These are phyloP conservation scores for Polyommatus iphigenia DNA, from an alignment of 2,888 invertebrate species.

Conservation along the genomic window DNA sequence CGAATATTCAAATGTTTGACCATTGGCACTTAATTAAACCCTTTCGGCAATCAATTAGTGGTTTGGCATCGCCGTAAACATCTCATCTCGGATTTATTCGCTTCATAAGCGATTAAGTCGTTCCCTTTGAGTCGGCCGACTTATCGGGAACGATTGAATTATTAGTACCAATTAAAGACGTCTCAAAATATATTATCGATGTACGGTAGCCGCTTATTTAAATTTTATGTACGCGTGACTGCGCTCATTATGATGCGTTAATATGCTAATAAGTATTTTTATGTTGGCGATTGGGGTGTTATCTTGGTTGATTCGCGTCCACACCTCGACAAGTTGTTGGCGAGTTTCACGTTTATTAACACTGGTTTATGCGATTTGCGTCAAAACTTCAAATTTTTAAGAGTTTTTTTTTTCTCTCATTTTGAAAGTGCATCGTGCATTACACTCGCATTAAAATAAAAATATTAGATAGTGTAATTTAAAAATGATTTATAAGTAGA, in stretches of 20 bases:
- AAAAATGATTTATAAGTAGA: background rate
- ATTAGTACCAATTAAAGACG: slow-evolving; percentile 72
- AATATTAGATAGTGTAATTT: background rate
- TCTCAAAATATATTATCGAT: slow-evolving; percentile 75
- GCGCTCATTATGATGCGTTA: slow-evolving; percentile 63
- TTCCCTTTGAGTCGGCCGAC: slow-evolving; percentile 58
- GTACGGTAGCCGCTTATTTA: slow-evolving; percentile 76
- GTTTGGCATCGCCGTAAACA: slow-evolving; percentile 52
- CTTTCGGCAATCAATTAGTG: slow-evolving; percentile 47
- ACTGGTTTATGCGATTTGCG: too few relatives aligned
- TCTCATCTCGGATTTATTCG: slow-evolving; percentile 58
- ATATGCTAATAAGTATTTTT: slow-evolving; percentile 54
- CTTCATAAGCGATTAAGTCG: slow-evolving; percentile 63
- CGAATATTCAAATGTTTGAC: slow-evolving; percentile 25
- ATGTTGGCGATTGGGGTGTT: slow-evolving; percentile 23
- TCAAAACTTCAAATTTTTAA: background rate
- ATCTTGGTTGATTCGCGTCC: slow-evolving; percentile 14
- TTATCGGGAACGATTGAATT: slow-evolving; percentile 72
- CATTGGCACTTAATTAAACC: slow-evolving; percentile 45
- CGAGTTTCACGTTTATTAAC: background rate
- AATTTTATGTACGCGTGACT: slow-evolving; percentile 75
- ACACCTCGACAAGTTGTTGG: slow-evolving; percentile 7
- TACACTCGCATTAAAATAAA: background rate
- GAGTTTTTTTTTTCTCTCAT: background rate
- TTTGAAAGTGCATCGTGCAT: background rate